Conservation (phyloP, 2,888 invertebrate species). For the Luperina testacea region DNA sequence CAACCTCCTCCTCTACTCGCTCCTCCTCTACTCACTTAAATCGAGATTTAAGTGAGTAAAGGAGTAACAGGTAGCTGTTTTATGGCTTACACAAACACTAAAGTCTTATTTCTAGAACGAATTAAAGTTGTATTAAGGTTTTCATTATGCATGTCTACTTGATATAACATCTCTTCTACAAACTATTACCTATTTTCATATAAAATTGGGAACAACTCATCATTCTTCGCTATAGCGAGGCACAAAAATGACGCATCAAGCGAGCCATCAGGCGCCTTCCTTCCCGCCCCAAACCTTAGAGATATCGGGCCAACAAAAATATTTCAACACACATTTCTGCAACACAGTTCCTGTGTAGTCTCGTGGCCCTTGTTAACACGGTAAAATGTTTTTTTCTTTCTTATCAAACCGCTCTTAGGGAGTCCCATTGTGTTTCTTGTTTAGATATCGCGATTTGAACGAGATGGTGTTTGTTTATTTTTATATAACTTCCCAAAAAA, state of each 20-base stretch:
- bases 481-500: neutral
- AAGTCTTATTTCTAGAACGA: neutral
- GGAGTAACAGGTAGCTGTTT: conserved; percentile 31
- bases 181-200: conserved; percentile 8
- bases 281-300: conserved; percentile 40
- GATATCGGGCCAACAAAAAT: conserved; percentile 48
- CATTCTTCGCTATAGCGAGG: conserved; percentile 22
- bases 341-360: conserved; percentile 5
- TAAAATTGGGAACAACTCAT: conserved; percentile 14
- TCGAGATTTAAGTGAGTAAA: conserved; percentile 16
- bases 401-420: conserved; percentile 39
- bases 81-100: neutral
- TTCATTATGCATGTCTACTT: neutral
- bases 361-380: conserved; percentile 18
- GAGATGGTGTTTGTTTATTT: conserved; percentile 16
- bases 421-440: conserved; percentile 35
- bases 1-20: too few relatives aligned
- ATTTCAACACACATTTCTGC: conserved; percentile 19
- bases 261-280: conserved; percentile 47
- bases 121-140: neutral
- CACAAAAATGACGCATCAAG: conserved; percentile 14
- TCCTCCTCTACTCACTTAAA: too few relatives aligned
- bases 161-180: neutral
- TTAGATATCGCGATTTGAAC: conserved; percentile 18
- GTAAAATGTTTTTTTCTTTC: conserved; percentile 27